Evolutionary conservation across 2,888 invertebrate genomes (phyloP).

Genomic region (Odontocolon sp.): DNA sequence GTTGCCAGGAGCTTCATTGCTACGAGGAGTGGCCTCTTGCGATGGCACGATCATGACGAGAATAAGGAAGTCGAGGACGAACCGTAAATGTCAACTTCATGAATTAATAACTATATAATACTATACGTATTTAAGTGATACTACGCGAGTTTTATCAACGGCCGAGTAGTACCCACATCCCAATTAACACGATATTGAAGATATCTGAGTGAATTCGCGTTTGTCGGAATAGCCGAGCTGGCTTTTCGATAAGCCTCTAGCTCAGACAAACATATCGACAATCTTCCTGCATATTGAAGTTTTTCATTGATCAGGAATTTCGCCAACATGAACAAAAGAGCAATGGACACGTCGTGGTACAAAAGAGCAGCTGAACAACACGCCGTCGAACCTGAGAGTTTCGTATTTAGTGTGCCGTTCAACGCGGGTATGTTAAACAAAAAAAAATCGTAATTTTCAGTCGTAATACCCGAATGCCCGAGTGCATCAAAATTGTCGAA

Average conservation of each 20-base stretch:
- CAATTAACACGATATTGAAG: conserved; percentile 5
- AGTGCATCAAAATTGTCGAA: too few species aligned
- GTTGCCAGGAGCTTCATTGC: conserved; percentile 93
- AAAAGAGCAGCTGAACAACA: conserved; percentile 95
- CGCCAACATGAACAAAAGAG: conserved; percentile 89
- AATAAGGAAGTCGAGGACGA: conserved; percentile 84
- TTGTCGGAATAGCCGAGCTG: conserved; percentile 45
- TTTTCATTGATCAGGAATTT: conserved; percentile 85
- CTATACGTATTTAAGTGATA: conserved; percentile 41
- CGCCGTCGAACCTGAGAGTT: conserved; percentile 92
- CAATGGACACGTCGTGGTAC: conserved; percentile 95
- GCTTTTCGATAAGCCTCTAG: conserved; percentile 27
- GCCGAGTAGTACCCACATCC: conserved; percentile 17
- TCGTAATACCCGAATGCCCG: too few species aligned
- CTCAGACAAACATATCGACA: conserved; percentile 32
- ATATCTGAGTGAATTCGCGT: conserved; percentile 9
- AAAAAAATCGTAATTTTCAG: neutral
- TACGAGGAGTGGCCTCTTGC: conserved; percentile 92
- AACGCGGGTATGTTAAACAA: conserved; percentile 83
- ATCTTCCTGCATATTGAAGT: conserved; percentile 54
- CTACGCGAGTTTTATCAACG: conserved; percentile 22
- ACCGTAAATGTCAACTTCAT: conserved; percentile 83
- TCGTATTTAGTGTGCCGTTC: conserved; percentile 94
- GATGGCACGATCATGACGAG: conserved; percentile 91
- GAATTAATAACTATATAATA: conserved; percentile 49